phyloP scores from a whole-genome alignment of 2,113 vertebrate genomes.

The Pachyramphus minor region DNA sequence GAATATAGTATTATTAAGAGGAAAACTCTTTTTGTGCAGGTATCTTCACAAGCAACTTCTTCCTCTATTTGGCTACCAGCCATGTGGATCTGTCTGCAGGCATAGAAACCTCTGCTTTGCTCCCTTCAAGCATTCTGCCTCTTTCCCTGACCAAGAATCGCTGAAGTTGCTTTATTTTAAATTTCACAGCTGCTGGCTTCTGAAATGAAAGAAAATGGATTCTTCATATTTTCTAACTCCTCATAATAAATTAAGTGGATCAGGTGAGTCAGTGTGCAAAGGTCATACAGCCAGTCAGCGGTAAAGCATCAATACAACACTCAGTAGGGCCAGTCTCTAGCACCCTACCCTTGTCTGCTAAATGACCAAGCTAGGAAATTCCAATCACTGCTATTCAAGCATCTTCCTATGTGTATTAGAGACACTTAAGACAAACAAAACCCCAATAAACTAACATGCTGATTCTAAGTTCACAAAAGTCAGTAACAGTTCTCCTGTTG shows the following conservation, averaged over 20 bases:
- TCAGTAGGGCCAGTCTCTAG: neutral
- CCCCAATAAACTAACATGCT: neutral
- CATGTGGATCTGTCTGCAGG: neutral
- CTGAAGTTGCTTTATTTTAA: neutral
- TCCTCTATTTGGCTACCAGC: neutral
- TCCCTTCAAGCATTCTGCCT: neutral
- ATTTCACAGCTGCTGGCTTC: conserved; percentile 6
- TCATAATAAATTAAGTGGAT: neutral
- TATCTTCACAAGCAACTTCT: neutral
- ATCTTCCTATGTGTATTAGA: neutral
- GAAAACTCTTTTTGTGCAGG: neutral
- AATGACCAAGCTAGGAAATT: neutral
- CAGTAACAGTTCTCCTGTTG: neutral
- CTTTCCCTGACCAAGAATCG: neutral
- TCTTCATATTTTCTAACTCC: neutral
- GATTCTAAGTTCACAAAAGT: neutral
- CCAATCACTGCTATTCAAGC: neutral
- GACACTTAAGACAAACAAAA: neutral
- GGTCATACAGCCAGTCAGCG: neutral
- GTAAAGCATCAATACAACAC: neutral
- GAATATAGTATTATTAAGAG: neutral
- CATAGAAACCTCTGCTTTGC: neutral
- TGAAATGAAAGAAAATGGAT: neutral
- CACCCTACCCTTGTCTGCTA: neutral
- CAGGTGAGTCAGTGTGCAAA: neutral